Percentiles rank a stretch among this genome's conserved stretches.
Conservation (phyloP, 1,140 invertebrate genomes). For the Popillia japonica region DNA sequence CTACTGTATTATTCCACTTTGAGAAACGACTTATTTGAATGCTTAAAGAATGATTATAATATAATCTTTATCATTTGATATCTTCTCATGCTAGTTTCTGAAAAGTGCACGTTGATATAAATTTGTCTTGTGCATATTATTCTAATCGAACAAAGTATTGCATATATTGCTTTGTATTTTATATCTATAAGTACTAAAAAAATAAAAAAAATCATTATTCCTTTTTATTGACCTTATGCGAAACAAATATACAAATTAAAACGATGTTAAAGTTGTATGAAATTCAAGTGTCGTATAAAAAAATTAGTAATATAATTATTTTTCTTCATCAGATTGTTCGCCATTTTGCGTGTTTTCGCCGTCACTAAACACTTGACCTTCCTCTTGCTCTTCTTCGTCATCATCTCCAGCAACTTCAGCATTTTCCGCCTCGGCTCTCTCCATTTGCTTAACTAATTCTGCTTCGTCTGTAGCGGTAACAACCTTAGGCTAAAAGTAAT, state of each 20-base stretch:
- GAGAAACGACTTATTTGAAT: too few relatives aligned
- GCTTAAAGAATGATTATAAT: too few relatives aligned
- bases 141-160: too few relatives aligned
- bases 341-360: slow-evolving; percentile 60
- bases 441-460: slow-evolving; percentile 92
- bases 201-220: background rate
- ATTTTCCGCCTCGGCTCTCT: slow-evolving; percentile 92
- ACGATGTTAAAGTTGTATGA: background rate
- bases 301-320: slow-evolving; percentile 7
- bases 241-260: background rate
- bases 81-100: too few relatives aligned
- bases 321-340: slow-evolving; percentile 42
- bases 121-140: too few relatives aligned
- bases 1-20: too few relatives aligned
- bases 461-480: slow-evolving; percentile 98
- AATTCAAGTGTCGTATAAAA: background rate
- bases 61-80: too few relatives aligned
- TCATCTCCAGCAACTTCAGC: slow-evolving; percentile 92
- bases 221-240: background rate
- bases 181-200: too few relatives aligned
- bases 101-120: too few relatives aligned
- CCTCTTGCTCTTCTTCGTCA: slow-evolving; percentile 78
- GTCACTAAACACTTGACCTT: slow-evolving; percentile 61
- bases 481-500: slow-evolving; percentile 85
- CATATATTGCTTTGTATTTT: too few relatives aligned